Conservation (phyloP, 2,888 invertebrate species). For the Terebella lapidaria region DNA sequence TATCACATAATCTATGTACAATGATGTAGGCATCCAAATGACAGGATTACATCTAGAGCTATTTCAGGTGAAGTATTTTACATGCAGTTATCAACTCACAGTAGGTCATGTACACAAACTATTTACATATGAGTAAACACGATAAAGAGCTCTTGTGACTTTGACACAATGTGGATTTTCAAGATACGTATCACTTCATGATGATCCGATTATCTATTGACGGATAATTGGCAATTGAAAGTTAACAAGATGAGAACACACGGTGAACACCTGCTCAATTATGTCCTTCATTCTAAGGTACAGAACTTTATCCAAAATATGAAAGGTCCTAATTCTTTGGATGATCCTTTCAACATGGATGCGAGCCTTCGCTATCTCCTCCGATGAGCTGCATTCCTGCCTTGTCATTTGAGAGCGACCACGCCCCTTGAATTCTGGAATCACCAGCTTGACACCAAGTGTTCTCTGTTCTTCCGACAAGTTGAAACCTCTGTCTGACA, state of each 20-base stretch:
- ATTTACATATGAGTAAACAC: no score
- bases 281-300: constrained; percentile 15
- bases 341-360: constrained; percentile 19
- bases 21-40: no score
- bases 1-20: no score
- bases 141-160: no score
- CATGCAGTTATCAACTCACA: no score
- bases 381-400: constrained; percentile 9
- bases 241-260: constrained; percentile 17
- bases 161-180: no score
- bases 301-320: constrained; percentile 13
- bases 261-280: constrained; percentile 17
- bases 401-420: constrained; percentile 13
- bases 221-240: constrained; percentile 14
- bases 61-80: no score
- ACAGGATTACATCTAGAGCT: no score
- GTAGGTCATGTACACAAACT: no score
- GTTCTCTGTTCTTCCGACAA: constrained; percentile 8
- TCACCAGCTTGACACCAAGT: constrained; percentile 16
- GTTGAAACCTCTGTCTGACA: constrained; percentile 19
- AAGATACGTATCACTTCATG: no score
- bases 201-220: no score
- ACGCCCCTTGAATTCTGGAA: constrained; percentile 18
- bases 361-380: constrained; percentile 11
- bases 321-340: constrained; percentile 18